Conservation (phyloP, 2,888 invertebrate genomes). For the Eristalis arbustorum region DNA sequence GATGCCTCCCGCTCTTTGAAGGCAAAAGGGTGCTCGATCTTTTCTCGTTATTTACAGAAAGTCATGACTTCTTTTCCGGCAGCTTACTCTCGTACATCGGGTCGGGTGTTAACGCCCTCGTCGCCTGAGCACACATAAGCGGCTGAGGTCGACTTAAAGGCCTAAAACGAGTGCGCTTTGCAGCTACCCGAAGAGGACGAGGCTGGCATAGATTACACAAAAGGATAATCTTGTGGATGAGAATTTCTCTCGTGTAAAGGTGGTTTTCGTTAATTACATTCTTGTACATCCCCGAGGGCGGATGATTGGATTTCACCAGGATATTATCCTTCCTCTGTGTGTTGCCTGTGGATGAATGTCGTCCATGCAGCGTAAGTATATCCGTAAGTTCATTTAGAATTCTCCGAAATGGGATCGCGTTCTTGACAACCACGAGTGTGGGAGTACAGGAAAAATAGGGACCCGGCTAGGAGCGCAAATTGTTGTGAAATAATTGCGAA, state of each 20-base stretch:
- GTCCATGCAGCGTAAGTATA: not conserved
- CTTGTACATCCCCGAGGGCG: not conserved
- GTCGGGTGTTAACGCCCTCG: not conserved
- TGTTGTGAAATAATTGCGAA: not conserved
- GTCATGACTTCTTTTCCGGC: not conserved
- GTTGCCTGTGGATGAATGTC: not conserved
- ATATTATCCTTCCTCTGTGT: not conserved
- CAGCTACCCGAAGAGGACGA: not conserved
- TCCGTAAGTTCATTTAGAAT: not conserved
- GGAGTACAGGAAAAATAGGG: not conserved
- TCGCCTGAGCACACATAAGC: not conserved
- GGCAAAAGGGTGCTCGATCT: not conserved
- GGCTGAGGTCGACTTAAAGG: not conserved
- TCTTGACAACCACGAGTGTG: not conserved
- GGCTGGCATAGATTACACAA: not conserved
- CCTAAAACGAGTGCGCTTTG: not conserved
- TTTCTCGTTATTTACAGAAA: not conserved
- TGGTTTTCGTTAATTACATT: constrained; percentile 15
- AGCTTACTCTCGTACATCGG: not conserved
- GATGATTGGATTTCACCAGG: not conserved
- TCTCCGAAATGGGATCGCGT: not conserved
- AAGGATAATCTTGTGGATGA: constrained; percentile 9
- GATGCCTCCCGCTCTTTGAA: not conserved
- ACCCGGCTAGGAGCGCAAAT: not conserved
- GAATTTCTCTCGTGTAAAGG: constrained; percentile 1